Conservation (phyloP, 2,113 vertebrate species). For the Salvelinus sp. region DNA sequence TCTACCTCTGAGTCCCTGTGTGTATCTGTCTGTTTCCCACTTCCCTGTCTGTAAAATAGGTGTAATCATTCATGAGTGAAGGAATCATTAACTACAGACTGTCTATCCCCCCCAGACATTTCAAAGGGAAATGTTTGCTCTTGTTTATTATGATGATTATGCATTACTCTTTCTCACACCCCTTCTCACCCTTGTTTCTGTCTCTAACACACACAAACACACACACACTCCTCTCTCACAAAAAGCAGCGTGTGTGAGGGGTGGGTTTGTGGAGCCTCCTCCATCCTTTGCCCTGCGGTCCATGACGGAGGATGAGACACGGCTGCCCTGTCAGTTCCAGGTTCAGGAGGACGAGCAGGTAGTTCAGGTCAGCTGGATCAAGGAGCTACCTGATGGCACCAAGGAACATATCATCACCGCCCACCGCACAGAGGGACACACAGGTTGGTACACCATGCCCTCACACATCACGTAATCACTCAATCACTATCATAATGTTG, state of each 20-base stretch:
- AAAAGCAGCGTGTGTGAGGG: slow-evolving; percentile 24
- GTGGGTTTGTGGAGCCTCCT: slow-evolving; percentile 62
- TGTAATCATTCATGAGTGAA: slow-evolving; percentile 52
- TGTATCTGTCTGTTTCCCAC: neutral
- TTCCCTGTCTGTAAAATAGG: neutral
- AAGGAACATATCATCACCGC: slow-evolving; percentile 68
- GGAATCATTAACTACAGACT: slow-evolving; percentile 56
- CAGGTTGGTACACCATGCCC: neutral
- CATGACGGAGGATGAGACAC: slow-evolving; percentile 51
- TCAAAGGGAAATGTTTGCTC: slow-evolving; percentile 54
- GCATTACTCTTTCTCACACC: slow-evolving; percentile 15
- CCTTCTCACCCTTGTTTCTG: slow-evolving; percentile 2
- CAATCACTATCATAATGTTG: no score
- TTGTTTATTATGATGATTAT: slow-evolving; percentile 27
- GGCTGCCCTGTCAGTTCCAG: slow-evolving; percentile 68
- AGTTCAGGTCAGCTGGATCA: slow-evolving; percentile 75
- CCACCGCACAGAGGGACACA: slow-evolving; percentile 61
- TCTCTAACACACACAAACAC: no score
- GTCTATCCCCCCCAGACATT: slow-evolving; percentile 17
- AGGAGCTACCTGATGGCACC: slow-evolving; percentile 47
- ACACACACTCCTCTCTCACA: neutral
- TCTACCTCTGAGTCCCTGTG: slow-evolving; percentile 33
- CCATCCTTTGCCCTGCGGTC: slow-evolving; percentile 27
- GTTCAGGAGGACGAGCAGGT: slow-evolving; percentile 21
- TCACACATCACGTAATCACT: neutral